A percentile compares a stretch with the other conserved stretches of the same genome.
phyloP scores from a whole-genome alignment of 2,113 vertebrate genomes.

The Callipepla squamata region DNA sequence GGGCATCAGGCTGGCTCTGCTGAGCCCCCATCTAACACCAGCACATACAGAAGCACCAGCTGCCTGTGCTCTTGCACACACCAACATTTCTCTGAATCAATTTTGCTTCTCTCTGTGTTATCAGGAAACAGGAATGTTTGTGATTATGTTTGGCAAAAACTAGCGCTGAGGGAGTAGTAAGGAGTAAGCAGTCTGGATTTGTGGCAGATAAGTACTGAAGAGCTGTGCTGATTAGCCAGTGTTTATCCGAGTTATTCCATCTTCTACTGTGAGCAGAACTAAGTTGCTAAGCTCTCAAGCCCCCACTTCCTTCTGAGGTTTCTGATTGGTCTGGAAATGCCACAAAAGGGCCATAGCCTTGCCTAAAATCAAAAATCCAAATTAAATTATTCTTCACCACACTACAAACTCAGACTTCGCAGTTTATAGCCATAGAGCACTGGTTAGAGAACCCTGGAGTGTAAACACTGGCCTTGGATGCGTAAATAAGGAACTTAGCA shows the following conservation, averaged over 20 bases:
- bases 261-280: constrained; percentile 1
- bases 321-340: constrained; percentile 11
- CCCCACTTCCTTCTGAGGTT: background rate
- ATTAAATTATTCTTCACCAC: background rate
- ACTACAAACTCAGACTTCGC: background rate
- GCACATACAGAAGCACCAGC: background rate
- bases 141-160: constrained; percentile 39
- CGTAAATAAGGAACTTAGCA: background rate
- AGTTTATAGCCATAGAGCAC: background rate
- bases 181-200: constrained; percentile 18
- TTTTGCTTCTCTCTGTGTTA: background rate
- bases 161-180: constrained; percentile 7
- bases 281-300: constrained; percentile 27
- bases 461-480: background rate
- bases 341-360: background rate
- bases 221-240: constrained; percentile 11
- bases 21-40: background rate
- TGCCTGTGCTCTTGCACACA: background rate
- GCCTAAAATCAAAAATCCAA: background rate
- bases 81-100: background rate
- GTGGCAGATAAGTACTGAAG: constrained; percentile 27
- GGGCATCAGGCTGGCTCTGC: background rate
- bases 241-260: constrained; percentile 49
- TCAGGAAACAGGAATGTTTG: constrained; percentile 39
- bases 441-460: background rate